Percentiles rank a stretch among this genome's conserved stretches.
Evolutionary conservation across 2,113 vertebrate genomes (phyloP).

Genomic region (Theristicus caerulescens): DNA sequence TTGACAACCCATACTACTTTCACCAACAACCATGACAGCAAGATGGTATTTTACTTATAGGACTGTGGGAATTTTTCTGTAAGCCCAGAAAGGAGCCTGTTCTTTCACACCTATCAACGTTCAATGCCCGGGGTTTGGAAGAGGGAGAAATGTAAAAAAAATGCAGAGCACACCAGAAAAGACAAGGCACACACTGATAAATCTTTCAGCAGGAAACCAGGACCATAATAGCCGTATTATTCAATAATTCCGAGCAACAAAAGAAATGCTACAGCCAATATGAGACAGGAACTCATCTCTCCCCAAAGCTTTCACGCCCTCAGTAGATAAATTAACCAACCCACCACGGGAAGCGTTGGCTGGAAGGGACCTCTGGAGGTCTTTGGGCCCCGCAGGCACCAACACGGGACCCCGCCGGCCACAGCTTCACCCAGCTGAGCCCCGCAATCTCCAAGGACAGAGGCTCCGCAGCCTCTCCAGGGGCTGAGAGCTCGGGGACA

Average conservation of each 20-base stretch:
- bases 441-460: background rate
- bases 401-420: accelerated
- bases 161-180: background rate
- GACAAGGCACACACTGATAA: accelerated
- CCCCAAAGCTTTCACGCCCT: background rate
- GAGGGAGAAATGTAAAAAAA: background rate
- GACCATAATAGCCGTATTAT: accelerated
- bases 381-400: background rate
- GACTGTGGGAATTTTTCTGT: constrained; percentile 13
- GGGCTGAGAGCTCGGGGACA: background rate
- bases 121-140: background rate
- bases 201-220: background rate
- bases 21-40: background rate
- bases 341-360: accelerated
- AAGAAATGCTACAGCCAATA: background rate
- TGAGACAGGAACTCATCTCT: background rate
- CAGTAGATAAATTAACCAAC: background rate
- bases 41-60: background rate
- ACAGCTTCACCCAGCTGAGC: background rate
- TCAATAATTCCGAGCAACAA: background rate
- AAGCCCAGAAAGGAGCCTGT: background rate
- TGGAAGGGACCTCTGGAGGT: background rate
- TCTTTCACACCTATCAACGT: background rate
- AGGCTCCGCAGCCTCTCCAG: accelerated
- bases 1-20: background rate